phyloP scores from a whole-genome alignment of 1,140 invertebrate genomes.

The Prorops nasuta region DNA sequence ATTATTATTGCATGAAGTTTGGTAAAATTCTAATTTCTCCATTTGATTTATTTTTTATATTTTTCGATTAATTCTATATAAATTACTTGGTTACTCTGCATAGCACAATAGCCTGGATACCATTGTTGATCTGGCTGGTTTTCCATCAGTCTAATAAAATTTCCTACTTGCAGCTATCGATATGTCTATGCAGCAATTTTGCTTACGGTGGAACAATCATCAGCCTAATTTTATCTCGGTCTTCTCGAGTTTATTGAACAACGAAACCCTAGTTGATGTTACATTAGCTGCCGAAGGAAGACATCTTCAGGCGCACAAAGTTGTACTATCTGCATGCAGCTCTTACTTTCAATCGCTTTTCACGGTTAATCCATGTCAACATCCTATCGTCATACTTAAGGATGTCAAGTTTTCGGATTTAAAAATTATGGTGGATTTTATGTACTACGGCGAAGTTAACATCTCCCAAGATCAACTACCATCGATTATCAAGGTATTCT shows the following conservation, averaged over 20 bases:
- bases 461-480: conserved; percentile 84
- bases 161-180: conserved; percentile 11
- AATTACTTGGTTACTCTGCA: too few relatives aligned
- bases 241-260: conserved; percentile 75
- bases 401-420: conserved; percentile 84
- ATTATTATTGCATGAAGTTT: too few relatives aligned
- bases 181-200: conserved; percentile 82
- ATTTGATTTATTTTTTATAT: too few relatives aligned
- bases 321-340: conserved; percentile 83
- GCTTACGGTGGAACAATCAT: conserved; percentile 86
- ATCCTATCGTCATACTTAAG: conserved; percentile 87
- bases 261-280: conserved; percentile 83
- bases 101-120: too few relatives aligned
- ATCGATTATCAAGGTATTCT: conserved; percentile 71
- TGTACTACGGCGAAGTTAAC: conserved; percentile 91
- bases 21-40: too few relatives aligned
- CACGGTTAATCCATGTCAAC: conserved; percentile 81
- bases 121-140: too few relatives aligned
- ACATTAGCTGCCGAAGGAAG: conserved; percentile 82
- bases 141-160: too few relatives aligned
- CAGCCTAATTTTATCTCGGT: conserved; percentile 85
- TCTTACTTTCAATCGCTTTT: conserved; percentile 81
- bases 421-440: conserved; percentile 87
- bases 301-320: conserved; percentile 81
- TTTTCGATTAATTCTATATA: too few relatives aligned